These are phyloP conservation scores for Cosmopolites sordidus DNA, from an alignment of 2,888 invertebrate genomes.

Conservation along the genomic window DNA sequence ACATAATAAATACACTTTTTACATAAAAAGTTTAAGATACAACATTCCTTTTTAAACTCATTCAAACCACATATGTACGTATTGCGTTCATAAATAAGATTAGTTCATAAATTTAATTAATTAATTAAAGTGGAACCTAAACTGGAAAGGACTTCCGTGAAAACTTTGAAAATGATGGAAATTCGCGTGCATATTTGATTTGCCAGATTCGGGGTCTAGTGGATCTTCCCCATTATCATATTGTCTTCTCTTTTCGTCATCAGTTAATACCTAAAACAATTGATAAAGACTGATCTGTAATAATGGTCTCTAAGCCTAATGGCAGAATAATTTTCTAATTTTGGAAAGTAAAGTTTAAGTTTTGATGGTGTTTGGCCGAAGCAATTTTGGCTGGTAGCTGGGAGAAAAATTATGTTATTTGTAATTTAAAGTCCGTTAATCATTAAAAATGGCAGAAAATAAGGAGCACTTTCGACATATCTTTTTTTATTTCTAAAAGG, in stretches of 20 bases:
- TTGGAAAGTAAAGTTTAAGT: too few species aligned
- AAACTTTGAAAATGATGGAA: slow-evolving; percentile 70
- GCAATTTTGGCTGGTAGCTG: too few species aligned
- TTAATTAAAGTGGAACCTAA: slow-evolving; percentile 94
- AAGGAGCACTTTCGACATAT: too few species aligned
- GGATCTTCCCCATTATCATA: slow-evolving; percentile 97
- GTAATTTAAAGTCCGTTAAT: too few species aligned
- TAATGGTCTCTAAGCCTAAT: too few species aligned
- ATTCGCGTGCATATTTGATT: slow-evolving; percentile 62
- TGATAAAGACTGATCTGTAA: too few species aligned
- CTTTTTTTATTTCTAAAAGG: too few species aligned
- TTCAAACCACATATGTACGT: not conserved
- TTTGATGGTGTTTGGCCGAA: too few species aligned
- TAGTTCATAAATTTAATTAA: not conserved
- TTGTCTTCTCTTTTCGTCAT: slow-evolving; percentile 86
- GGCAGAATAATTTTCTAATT: too few species aligned
- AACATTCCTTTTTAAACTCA: not conserved
- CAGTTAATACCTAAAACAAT: slow-evolving; percentile 67
- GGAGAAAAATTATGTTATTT: too few species aligned
- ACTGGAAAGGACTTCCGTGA: slow-evolving; percentile 86
- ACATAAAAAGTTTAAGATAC: not conserved
- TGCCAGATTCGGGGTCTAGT: slow-evolving; percentile 84
- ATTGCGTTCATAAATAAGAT: not conserved
- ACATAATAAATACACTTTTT: slow-evolving; percentile 1
- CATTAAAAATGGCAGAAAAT: too few species aligned